These are phyloP conservation scores for Drosophila melanogaster DNA, from an alignment of 1,140 invertebrate genomes.

Conservation along the genomic window DNA sequence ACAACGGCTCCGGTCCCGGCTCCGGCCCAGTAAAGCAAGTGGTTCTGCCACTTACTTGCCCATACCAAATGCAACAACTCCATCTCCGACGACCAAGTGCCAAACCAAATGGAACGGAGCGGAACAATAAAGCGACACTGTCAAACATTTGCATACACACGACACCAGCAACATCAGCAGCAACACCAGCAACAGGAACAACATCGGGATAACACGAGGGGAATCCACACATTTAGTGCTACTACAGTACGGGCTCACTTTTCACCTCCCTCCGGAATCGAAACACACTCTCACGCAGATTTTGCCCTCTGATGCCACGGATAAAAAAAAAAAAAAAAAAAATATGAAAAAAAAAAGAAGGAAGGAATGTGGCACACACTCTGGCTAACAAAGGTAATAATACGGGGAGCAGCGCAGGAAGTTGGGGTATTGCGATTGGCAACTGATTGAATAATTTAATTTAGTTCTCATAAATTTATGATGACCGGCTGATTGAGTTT, in stretches of 20 bases:
- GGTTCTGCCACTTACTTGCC: conserved; percentile 57
- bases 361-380: background rate
- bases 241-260: background rate
- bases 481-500: conserved; percentile 42
- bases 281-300: conserved; percentile 35
- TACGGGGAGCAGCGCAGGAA: background rate
- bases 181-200: conserved; percentile 19
- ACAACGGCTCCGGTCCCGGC: no score
- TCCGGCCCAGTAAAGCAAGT: conserved; percentile 36
- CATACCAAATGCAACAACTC: background rate
- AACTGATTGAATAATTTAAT: conserved; percentile 50
- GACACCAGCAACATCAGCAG: conserved; percentile 44
- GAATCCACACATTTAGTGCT: background rate
- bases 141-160: conserved; percentile 78
- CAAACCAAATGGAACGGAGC: conserved; percentile 70
- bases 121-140: conserved; percentile 78
- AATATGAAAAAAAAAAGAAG: background rate
- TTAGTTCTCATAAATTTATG: conserved; percentile 49
- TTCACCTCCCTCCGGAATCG: conserved; percentile 1
- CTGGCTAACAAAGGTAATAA: conserved; percentile 2
- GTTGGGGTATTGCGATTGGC: conserved; percentile 15
- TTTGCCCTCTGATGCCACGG: background rate
- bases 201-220: conserved; percentile 7
- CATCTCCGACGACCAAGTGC: conserved; percentile 7
- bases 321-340: background rate